Conservation (phyloP, 2,888 invertebrate species). For the Carterocephalus palaemon region DNA sequence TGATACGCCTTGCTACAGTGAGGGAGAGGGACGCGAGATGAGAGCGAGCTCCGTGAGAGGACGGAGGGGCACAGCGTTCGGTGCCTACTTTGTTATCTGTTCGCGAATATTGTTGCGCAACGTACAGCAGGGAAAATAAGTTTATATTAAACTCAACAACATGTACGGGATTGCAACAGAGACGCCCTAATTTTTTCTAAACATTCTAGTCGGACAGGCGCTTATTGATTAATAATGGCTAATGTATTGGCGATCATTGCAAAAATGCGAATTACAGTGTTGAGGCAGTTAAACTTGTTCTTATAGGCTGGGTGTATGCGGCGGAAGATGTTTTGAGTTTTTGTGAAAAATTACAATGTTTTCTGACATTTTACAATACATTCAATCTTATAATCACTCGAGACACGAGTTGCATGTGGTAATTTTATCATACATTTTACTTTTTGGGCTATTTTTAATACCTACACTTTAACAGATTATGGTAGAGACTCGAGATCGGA, state of each 20-base stretch:
- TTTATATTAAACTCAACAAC: conserved; percentile 47
- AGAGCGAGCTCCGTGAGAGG: conserved; percentile 71
- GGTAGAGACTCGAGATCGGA: too few relatives aligned
- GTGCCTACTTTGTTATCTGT: conserved; percentile 68
- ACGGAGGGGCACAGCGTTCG: conserved; percentile 62
- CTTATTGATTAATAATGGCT: conserved; percentile 41
- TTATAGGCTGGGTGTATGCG: conserved; percentile 53
- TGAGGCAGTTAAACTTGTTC: neutral
- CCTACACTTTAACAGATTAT: conserved; percentile 4
- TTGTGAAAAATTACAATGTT: conserved; percentile 34
- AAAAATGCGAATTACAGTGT: conserved; percentile 3
- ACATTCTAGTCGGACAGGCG: conserved; percentile 30
- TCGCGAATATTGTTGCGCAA: conserved; percentile 76
- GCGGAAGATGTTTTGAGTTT: conserved; percentile 48
- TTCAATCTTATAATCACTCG: conserved; percentile 31
- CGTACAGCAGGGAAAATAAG: conserved; percentile 67
- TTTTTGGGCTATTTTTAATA: neutral
- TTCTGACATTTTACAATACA: conserved; percentile 31
- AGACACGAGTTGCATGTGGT: conserved; percentile 33
- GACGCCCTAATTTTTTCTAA: conserved; percentile 30
- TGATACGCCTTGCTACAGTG: conserved; percentile 32
- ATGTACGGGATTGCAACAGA: conserved; percentile 35
- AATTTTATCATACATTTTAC: neutral
- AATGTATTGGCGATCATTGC: conserved; percentile 42
- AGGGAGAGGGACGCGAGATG: conserved; percentile 46